Evolutionary conservation across 1,140 invertebrate genomes (phyloP), one percentile per base, ranked within the genome.

Genomic region (Drosophila malerkotliana): DNA sequence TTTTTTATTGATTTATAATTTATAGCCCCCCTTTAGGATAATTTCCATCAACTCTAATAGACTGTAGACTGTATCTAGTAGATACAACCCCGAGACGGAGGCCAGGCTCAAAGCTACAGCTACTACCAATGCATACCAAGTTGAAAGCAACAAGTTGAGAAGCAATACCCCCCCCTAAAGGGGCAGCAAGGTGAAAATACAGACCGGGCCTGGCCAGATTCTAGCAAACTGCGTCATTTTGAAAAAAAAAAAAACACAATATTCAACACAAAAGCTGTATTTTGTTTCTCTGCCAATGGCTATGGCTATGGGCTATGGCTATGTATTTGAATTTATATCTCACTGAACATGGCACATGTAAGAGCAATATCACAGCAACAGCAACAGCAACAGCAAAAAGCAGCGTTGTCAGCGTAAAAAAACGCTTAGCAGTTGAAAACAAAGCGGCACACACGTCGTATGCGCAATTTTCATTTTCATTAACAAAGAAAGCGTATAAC

Each of bases 381-480:
- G 18, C 24, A 24, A n/a, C n/a, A n/a, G n/a, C n/a, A n/a, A n/a
- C n/a, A n/a, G n/a, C n/a, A n/a, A n/a, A 66, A 66, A 54, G 51
- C 49, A 72, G 32, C 44, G 61, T 54, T 64, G 48, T 45, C 60
- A 57, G 58, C 73, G 69, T 78, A 85, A 81, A 79, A 79, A 82
- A 78, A 64, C 26, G 48, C 63, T 57, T 68, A 57, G 58, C 49
- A 52, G 57, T 21, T 21, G 51, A 51, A 49, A 72, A 84, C 67
- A 85, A 82, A 75, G 54, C 54, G 44, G 60, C 51, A 37, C 79
- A 73, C 58, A 51, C 47, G 69, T 21, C 75, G 82, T 87, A 82
- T 85, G 82, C 78, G 82, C 82, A 85, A 85, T 87, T 87, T 85
- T 77, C 77, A 72, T 87, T 69, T 87, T 82, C 55, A 82, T 71